Evolutionary conservation across 2,113 vertebrate species (phyloP).

Genomic region (Pyxicephalus adspersus): DNA sequence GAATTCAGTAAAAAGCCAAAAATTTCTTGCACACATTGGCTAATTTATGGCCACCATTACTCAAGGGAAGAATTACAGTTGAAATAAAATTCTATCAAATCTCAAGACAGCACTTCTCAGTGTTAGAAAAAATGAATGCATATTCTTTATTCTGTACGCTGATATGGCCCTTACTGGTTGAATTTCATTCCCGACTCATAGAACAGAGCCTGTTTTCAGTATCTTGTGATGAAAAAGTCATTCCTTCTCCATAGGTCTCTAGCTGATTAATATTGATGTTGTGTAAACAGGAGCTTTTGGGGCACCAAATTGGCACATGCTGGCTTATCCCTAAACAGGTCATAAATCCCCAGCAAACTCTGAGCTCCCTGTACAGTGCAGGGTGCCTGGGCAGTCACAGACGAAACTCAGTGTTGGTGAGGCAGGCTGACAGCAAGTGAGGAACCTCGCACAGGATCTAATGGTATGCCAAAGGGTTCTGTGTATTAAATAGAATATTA

Average conservation of each 20-base stretch:
- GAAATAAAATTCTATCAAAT: too few relatives aligned
- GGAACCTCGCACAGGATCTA: background rate
- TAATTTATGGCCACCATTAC: too few relatives aligned
- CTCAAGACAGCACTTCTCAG: too few relatives aligned
- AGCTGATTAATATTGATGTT: constrained; percentile 38
- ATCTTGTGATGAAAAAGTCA: background rate
- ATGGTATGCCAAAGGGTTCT: background rate
- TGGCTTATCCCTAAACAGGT: constrained; percentile 52
- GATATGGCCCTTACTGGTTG: background rate
- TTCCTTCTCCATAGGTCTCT: background rate
- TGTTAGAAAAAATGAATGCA: too few relatives aligned
- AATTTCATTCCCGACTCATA: background rate
- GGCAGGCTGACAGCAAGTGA: background rate
- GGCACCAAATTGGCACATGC: constrained; percentile 32
- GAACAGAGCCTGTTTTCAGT: background rate
- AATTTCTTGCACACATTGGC: too few relatives aligned
- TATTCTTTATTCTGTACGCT: too few relatives aligned
- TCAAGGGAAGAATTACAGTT: too few relatives aligned
- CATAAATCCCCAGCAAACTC: constrained; percentile 7
- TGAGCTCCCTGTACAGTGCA: constrained; percentile 6
- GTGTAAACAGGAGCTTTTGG: constrained; percentile 27
- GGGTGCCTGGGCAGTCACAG: background rate
- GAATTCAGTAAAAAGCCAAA: too few relatives aligned
- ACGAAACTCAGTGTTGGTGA: constrained; percentile 13
- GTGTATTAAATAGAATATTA: constrained; percentile 15